Conservation (phyloP, 2,888 invertebrate species). For the Rotaria socialis region DNA sequence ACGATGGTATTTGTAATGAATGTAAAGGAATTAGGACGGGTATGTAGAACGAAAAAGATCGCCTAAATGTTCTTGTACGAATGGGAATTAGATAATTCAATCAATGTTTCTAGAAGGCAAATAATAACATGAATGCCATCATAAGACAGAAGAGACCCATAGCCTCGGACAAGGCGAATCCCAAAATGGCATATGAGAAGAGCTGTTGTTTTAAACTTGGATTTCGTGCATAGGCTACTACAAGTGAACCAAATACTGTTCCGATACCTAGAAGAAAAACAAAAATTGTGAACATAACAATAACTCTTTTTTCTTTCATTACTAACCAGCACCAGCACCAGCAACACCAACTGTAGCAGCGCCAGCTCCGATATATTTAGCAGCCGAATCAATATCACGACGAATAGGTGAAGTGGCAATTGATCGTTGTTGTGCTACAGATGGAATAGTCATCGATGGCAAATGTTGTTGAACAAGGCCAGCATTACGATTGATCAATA, state of each 20-base stretch:
- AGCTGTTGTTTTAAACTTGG: slow-evolving; percentile 94
- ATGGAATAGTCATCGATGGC: not conserved
- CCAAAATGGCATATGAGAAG: slow-evolving; percentile 95
- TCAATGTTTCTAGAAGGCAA: slow-evolving; percentile 14
- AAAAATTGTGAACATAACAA: not conserved
- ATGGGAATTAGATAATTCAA: not conserved
- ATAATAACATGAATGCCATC: slow-evolving; percentile 83
- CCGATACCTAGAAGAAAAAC: slow-evolving; percentile 71
- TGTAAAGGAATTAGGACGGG: slow-evolving; percentile 13
- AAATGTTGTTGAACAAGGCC: slow-evolving; percentile 10
- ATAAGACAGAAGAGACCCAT: slow-evolving; percentile 99
- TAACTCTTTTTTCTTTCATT: not conserved
- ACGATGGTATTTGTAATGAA: not conserved
- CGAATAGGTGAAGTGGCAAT: slow-evolving; percentile 61
- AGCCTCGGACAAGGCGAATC: slow-evolving; percentile 95
- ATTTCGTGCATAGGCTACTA: slow-evolving; percentile 90
- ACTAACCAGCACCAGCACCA: slow-evolving; percentile 66
- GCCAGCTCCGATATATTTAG: slow-evolving; percentile 99
- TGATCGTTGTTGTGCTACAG: not conserved
- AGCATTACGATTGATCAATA: slow-evolving; percentile 17
- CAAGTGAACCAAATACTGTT: slow-evolving; percentile 90
- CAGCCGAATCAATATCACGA: slow-evolving; percentile 98
- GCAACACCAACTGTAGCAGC: slow-evolving; percentile 99
- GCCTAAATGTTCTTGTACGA: slow-evolving; percentile 18
- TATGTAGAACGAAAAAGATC: slow-evolving; percentile 2